Evolutionary conservation across 2,797 vertebrate genomes (phyloP).

Genomic region (Intellagama lesueurii): DNA sequence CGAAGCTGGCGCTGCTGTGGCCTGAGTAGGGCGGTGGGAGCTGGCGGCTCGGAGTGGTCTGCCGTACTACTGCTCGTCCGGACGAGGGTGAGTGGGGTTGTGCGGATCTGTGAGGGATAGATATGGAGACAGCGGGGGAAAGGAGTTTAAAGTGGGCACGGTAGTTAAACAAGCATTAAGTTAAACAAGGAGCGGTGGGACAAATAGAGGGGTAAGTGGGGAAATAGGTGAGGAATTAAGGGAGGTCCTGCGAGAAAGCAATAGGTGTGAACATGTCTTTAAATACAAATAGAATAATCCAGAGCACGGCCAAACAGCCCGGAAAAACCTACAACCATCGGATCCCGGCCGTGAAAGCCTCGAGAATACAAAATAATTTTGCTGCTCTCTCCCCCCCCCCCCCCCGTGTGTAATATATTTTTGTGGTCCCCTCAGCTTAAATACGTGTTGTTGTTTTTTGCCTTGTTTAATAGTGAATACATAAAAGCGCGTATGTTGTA

Average conservation of each 20-base stretch:
- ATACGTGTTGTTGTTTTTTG: neutral
- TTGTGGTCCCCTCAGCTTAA: neutral
- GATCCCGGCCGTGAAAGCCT: no score
- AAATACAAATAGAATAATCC: no score
- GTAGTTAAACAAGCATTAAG: neutral
- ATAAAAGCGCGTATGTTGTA: no score
- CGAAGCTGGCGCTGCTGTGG: neutral
- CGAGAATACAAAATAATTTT: no score
- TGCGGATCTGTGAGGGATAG: neutral
- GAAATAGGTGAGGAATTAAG: no score
- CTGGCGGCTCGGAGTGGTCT: neutral
- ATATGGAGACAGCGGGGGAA: no score
- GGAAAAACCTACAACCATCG: no score
- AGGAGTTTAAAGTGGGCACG: neutral
- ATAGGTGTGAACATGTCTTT: neutral
- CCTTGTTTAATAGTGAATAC: no score
- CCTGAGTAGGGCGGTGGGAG: neutral
- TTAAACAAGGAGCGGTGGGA: no score
- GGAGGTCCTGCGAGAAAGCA: neutral
- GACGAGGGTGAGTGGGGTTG: neutral
- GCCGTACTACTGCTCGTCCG: neutral
- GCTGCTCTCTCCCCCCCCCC: no score
- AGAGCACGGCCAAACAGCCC: no score
- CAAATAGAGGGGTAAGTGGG: no score
- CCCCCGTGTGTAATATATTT: neutral